phyloP scores from a whole-genome alignment of 1,140 invertebrate genomes.

The Cotesia vestalis region DNA sequence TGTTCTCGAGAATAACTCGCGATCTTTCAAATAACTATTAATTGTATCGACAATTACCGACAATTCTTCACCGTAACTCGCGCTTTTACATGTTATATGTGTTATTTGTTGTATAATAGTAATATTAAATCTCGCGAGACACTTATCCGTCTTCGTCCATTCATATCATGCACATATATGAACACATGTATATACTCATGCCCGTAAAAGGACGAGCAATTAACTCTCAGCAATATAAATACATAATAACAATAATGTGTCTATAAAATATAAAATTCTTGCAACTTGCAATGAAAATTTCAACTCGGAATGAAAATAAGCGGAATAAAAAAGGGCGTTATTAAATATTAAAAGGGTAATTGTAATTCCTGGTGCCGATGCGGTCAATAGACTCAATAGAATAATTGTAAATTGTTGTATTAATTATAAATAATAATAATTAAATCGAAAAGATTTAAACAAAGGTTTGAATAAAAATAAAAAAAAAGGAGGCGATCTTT shows the following conservation, averaged over 20 bases:
- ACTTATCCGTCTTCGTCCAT: background rate
- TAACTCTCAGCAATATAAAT: conserved; percentile 29
- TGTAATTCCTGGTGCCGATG: too few relatives aligned
- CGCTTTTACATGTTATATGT: background rate
- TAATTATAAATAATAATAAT: background rate
- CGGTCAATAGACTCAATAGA: too few relatives aligned
- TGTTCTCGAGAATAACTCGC: conserved; percentile 22
- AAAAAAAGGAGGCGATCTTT: background rate
- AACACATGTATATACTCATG: background rate
- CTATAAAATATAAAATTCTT: too few relatives aligned
- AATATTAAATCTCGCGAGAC: background rate
- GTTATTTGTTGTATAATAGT: too few relatives aligned
- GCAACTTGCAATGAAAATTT: too few relatives aligned
- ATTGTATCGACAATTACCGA: conserved; percentile 42
- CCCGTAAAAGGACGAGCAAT: conserved; percentile 42
- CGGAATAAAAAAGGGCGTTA: conserved; percentile 21
- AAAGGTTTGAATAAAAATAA: background rate
- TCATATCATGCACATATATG: background rate
- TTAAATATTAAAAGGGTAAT: conserved; percentile 15
- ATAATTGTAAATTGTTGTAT: too few relatives aligned
- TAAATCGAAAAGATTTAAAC: conserved; percentile 43
- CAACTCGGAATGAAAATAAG: too few relatives aligned
- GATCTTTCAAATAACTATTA: conserved; percentile 37
- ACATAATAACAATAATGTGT: conserved; percentile 20
- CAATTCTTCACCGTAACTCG: background rate